A percentile compares a stretch with the other conserved stretches of the same genome.
Evolutionary conservation across 35 echinoderm and acorn worm species (phyloP).

Genomic region (Heliocidaris erythrogramma): DNA sequence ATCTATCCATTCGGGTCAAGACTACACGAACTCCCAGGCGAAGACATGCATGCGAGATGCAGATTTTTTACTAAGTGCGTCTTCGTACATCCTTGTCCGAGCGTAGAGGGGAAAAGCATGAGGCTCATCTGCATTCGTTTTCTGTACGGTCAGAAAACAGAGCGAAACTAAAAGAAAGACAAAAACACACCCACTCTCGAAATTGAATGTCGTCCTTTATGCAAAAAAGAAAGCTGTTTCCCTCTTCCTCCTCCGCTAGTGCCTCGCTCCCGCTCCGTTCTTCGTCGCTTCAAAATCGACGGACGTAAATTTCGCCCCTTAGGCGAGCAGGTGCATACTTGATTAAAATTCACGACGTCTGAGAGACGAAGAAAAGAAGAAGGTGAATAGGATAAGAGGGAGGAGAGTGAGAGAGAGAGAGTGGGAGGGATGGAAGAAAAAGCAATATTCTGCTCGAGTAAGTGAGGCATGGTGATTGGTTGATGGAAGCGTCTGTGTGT

Average conservation of each 20-base stretch:
- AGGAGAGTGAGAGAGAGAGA: neutral
- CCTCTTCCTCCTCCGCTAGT: neutral
- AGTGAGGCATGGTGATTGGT: constrained; percentile 31
- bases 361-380: neutral
- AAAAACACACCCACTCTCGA: constrained; percentile 8
- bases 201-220: constrained; percentile 26
- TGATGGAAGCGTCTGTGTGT: constrained; percentile 1
- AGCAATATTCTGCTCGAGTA: neutral
- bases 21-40: neutral
- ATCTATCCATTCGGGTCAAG: constrained; percentile 3
- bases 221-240: neutral
- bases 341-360: constrained; percentile 31
- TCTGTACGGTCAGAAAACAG: neutral
- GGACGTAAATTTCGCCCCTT: constrained; percentile 31
- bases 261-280: neutral
- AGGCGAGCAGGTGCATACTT: constrained; percentile 38
- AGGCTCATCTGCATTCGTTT: neutral
- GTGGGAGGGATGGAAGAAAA: neutral
- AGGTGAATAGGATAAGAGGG: neutral
- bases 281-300: constrained; percentile 21
- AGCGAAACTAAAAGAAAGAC: neutral
- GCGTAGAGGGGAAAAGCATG: neutral
- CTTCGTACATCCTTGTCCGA: neutral
- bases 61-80: neutral
- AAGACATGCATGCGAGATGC: neutral